Conservation (phyloP, 2,888 invertebrate species). For the Phrixothrix hirtus region DNA sequence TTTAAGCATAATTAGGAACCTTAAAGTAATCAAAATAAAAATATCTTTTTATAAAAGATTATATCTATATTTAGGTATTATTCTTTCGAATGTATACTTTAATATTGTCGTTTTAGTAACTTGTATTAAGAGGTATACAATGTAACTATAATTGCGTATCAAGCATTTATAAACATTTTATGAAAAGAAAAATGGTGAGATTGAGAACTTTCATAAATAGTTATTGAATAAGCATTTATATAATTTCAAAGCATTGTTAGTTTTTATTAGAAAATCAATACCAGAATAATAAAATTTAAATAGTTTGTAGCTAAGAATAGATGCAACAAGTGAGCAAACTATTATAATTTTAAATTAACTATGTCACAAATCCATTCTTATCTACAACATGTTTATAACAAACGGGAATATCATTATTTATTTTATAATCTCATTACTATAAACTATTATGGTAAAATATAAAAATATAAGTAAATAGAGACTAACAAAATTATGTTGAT, state of each 20-base stretch:
- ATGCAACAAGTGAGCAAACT: conserved; percentile 3
- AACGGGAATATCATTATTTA: not conserved
- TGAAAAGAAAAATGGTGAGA: not conserved
- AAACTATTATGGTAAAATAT: conserved; percentile 8
- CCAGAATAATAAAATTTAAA: not conserved
- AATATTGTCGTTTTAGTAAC: too few species aligned
- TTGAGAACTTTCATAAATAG: not conserved
- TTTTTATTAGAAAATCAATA: not conserved
- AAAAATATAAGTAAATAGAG: conserved; percentile 13
- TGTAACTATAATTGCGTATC: too few species aligned
- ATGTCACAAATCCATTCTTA: not conserved
- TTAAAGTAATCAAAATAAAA: too few species aligned
- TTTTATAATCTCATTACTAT: conserved; percentile 7
- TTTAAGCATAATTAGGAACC: too few species aligned
- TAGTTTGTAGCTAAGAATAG: not conserved
- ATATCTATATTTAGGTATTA: too few species aligned
- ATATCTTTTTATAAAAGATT: too few species aligned
- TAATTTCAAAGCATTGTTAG: not conserved
- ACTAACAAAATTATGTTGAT: conserved; percentile 18
- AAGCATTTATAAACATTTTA: too few species aligned
- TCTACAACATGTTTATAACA: not conserved
- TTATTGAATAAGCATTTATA: not conserved
- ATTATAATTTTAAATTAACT: not conserved
- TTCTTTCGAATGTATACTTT: too few species aligned
- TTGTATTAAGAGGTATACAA: too few species aligned